Base-by-base conservation (phyloP, 2,888 invertebrate species). In the Pachydiplax longipennis region DNA sequence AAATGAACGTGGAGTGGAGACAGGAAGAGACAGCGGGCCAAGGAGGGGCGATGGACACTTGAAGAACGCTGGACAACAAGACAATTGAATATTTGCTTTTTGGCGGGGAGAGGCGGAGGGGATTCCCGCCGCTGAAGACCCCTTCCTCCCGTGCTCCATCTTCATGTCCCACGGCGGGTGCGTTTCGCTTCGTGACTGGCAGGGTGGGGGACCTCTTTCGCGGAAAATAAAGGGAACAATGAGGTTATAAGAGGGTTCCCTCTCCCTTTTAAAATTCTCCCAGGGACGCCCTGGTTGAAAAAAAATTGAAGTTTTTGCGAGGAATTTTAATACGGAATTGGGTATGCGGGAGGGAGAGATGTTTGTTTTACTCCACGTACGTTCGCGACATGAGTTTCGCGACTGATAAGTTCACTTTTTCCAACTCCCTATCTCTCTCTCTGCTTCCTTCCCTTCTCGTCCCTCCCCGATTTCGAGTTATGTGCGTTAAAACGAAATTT, bases 51-150 rank as follows among this genome's bases (percentile, higher is more conserved):
- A 37, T 37, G 87, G 87, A 87, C 87, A 65, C 87, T 58, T 83
- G 83, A 58, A 61, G 87, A 87, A 87, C 87, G 87, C 31, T 13
- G 53, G 82, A 58, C 61, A 58, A 25, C 53, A 35, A 40, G 61
- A 87, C 87, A 87, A 87, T 87, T 87, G 87, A 61, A 87, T 87
- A 87, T 87, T 65, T 87, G 61, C 61, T 8, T 31, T 15, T 53
- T 13, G 35, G 83, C 4, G 58, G 83, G 25, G 10, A 25, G 25
- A 58, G 61, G 18, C 53, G 83, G 82, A n/a, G 58, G 15, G 58
- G 35, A 83, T 83, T 65, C 65, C 65, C 65, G 53, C 58, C 53
- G 13, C 48, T 13, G 25, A 44, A 10, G 82, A 48, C 48, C 44
- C 12, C 18, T 35, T 18, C 18, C 58, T 37, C 53, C 53, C 4